phyloP scores from a whole-genome alignment of 2,113 vertebrate species.

The Seriola dumerili region DNA sequence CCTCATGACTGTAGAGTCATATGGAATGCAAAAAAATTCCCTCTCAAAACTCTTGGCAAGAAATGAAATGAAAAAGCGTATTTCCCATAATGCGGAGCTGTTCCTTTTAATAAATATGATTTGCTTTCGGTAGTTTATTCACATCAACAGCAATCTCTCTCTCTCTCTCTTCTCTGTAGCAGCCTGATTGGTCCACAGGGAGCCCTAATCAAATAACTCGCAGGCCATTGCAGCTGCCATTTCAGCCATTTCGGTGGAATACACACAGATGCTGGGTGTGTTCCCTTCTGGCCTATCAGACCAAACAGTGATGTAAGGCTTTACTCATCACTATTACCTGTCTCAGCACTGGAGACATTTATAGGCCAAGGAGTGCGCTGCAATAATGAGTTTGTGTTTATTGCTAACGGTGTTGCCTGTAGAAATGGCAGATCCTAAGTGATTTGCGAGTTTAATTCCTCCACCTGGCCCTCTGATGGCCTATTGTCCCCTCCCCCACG shows the following conservation, averaged over 20 bases:
- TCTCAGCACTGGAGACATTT: constrained; percentile 67
- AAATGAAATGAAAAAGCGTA: not conserved
- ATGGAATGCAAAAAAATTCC: not conserved
- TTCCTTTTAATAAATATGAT: constrained; percentile 17
- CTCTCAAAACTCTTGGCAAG: not conserved
- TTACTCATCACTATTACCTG: constrained; percentile 72
- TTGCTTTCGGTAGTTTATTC: constrained; percentile 25
- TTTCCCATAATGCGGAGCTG: constrained; percentile 17
- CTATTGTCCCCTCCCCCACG: constrained; percentile 55
- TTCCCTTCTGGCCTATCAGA: constrained; percentile 70
- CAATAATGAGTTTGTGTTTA: constrained; percentile 81
- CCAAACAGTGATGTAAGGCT: constrained; percentile 61
- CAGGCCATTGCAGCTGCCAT: constrained; percentile 66
- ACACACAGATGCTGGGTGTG: constrained; percentile 66
- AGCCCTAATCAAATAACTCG: constrained; percentile 74
- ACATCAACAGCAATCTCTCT: constrained; percentile 12
- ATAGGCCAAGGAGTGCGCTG: constrained; percentile 58
- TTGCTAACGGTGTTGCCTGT: constrained; percentile 71
- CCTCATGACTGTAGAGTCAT: not conserved
- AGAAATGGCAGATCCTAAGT: constrained; percentile 69
- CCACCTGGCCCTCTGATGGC: constrained; percentile 67
- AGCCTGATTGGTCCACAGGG: constrained; percentile 55
- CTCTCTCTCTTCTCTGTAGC: constrained; percentile 15
- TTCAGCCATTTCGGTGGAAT: constrained; percentile 60
- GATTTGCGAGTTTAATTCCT: constrained; percentile 81